Evolutionary conservation across 92 coral and sea anemone genomes (phyloP).

Genomic region (Zoanthus sansibaricus): DNA sequence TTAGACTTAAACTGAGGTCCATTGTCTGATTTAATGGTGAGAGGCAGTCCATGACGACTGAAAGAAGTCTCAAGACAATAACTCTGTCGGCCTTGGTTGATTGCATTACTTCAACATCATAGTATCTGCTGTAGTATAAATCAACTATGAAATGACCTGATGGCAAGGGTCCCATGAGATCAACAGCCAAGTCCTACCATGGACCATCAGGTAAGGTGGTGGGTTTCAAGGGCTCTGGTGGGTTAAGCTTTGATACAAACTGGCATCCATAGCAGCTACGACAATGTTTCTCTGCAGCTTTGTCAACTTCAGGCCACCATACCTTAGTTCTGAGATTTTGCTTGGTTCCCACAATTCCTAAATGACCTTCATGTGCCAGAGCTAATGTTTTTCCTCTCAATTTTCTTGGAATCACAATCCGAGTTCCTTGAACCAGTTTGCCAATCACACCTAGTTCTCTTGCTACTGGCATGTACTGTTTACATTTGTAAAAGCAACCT

Average conservation of each 20-base stretch:
- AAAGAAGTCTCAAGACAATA: too few species aligned
- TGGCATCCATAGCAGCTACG: neutral
- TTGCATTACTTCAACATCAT: too few species aligned
- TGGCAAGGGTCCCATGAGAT: neutral
- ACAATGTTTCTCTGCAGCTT: too few species aligned
- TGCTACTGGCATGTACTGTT: neutral
- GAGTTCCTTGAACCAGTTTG: neutral
- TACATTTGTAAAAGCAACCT: neutral
- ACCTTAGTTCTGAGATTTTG: neutral
- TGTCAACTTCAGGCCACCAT: neutral
- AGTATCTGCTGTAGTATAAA: neutral
- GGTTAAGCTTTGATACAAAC: neutral
- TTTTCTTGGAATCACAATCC: neutral
- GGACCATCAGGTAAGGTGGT: neutral
- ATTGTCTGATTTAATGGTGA: slow-evolving; percentile 30
- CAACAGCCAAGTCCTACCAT: neutral
- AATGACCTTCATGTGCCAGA: neutral
- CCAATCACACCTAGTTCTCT: neutral
- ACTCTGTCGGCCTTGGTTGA: too few species aligned
- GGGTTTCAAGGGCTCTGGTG: neutral
- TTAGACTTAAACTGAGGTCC: slow-evolving; percentile 36
- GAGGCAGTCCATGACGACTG: neutral
- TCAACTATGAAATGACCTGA: neutral
- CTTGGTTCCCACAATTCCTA: neutral
- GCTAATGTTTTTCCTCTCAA: neutral